These are phyloP conservation scores for Danio kyathit DNA, from an alignment of 2,797 vertebrate genomes.

Conservation along the genomic window DNA sequence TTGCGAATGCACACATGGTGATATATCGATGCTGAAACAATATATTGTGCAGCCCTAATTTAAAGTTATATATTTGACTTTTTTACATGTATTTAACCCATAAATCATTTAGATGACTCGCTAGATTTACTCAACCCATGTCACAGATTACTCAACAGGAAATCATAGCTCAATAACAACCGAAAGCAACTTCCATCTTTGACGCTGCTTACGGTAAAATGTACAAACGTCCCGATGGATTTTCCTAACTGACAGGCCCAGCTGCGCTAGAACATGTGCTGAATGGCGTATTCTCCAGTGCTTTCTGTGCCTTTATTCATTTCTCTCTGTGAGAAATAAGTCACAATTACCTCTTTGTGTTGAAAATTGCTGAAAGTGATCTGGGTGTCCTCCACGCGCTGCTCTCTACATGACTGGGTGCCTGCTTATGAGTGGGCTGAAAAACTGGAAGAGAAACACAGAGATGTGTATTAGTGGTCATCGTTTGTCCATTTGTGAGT, in stretches of 20 bases:
- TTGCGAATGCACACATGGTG: too few species aligned
- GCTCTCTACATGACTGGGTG: slow-evolving; percentile 73
- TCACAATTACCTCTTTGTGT: slow-evolving; percentile 75
- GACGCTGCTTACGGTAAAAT: slow-evolving; percentile 1
- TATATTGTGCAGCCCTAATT: too few species aligned
- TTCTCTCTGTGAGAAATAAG: slow-evolving; percentile 44
- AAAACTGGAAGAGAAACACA: slow-evolving; percentile 44
- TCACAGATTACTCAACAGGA: background rate
- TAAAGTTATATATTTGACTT: too few species aligned
- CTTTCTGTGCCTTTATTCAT: slow-evolving; percentile 53
- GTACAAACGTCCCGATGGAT: slow-evolving; percentile 21
- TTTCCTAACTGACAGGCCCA: slow-evolving; percentile 27
- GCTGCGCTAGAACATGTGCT: slow-evolving; percentile 5
- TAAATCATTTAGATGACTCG: too few species aligned
- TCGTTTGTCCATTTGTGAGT: slow-evolving; percentile 8
- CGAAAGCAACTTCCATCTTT: background rate
- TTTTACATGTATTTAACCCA: too few species aligned
- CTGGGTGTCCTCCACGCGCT: slow-evolving; percentile 55
- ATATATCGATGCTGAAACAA: too few species aligned
- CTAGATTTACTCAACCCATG: slow-evolving; percentile 13
- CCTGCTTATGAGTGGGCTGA: slow-evolving; percentile 52
- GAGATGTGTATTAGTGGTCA: slow-evolving; percentile 19
- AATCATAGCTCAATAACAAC: background rate
- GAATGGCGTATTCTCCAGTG: slow-evolving; percentile 43
- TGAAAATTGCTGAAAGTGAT: slow-evolving; percentile 67